Conservation (phyloP, 1,140 invertebrate genomes). For the Leptopilina boulardi region DNA sequence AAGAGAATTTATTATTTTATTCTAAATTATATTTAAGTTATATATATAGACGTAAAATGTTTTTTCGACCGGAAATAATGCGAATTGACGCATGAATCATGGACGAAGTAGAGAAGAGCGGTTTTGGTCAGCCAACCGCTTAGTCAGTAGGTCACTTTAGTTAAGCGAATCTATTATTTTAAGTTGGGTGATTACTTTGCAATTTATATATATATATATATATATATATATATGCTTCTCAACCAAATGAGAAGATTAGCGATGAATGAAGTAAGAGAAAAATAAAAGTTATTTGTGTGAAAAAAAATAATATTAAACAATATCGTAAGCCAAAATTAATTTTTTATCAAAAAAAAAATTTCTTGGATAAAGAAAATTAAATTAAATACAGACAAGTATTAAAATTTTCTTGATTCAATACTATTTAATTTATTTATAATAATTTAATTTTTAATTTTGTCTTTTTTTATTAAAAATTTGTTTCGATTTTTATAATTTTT, state of each 20-base stretch:
- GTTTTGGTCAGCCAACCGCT: slow-evolving; percentile 20
- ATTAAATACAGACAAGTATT: too few relatives aligned
- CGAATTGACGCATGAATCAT: slow-evolving; percentile 18
- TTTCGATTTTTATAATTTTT: too few relatives aligned
- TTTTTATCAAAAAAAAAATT: too few relatives aligned
- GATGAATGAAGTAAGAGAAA: not conserved
- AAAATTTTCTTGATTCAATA: too few relatives aligned
- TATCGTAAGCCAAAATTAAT: too few relatives aligned
- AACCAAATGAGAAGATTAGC: not conserved
- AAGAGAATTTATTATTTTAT: not conserved
- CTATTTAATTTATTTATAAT: too few relatives aligned
- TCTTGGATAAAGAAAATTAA: too few relatives aligned
- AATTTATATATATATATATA: too few relatives aligned
- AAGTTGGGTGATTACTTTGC: not conserved
- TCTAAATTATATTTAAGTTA: not conserved
- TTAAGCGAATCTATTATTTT: slow-evolving; percentile 28
- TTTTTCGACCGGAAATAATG: slow-evolving; percentile 7
- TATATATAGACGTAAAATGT: not conserved
- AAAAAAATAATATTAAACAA: too few relatives aligned
- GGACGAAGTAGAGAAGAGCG: not conserved
- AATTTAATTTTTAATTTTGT: too few relatives aligned
- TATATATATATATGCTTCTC: too few relatives aligned
- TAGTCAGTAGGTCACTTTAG: slow-evolving; percentile 17
- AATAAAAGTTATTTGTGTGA: not conserved
- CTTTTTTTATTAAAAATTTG: too few relatives aligned